Percentiles rank a stretch among this genome's conserved stretches.
Evolutionary conservation across 2,888 invertebrate species (phyloP).

Genomic region (Chymomyza procnemis): DNA sequence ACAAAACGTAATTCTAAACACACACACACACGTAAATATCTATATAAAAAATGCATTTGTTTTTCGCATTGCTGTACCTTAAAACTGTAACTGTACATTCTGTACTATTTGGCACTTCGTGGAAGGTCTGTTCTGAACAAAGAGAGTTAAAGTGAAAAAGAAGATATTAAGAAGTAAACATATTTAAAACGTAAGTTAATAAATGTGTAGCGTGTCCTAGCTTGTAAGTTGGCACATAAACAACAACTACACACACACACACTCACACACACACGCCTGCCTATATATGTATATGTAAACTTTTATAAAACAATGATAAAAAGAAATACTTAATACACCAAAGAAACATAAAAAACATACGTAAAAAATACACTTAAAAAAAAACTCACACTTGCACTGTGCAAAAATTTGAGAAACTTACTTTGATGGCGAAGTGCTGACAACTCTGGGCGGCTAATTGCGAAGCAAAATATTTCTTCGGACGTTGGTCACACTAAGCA

Average conservation of each 20-base stretch:
- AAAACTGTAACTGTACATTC: constrained; percentile 62
- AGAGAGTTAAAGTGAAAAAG: constrained; percentile 13
- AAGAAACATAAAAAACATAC: constrained; percentile 47
- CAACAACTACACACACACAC: constrained; percentile 33
- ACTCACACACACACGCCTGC: constrained; percentile 36
- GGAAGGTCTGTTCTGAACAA: constrained; percentile 53
- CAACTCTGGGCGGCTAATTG: too few relatives aligned
- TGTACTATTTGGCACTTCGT: constrained; percentile 64
- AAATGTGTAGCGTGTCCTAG: constrained; percentile 67
- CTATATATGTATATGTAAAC: constrained; percentile 57
- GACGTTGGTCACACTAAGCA: too few relatives aligned
- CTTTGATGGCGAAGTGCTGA: too few relatives aligned
- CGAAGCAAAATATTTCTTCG: too few relatives aligned
- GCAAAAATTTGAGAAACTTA: too few relatives aligned
- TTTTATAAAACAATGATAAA: constrained; percentile 49
- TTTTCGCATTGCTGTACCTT: constrained; percentile 72
- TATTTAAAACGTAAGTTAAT: constrained; percentile 63
- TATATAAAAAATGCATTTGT: constrained; percentile 40
- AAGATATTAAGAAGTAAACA: constrained; percentile 27
- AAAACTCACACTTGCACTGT: constrained; percentile 12
- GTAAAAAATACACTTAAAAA: constrained; percentile 37
- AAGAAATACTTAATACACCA: constrained; percentile 46
- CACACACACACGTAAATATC: constrained; percentile 14
- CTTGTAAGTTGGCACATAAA: constrained; percentile 50
- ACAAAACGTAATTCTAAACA: constrained; percentile 8